Evolutionary conservation across 2,888 invertebrate species (phyloP), one percentile per base, ranked within the genome.

Genomic region (Heteromurus nitidus): DNA sequence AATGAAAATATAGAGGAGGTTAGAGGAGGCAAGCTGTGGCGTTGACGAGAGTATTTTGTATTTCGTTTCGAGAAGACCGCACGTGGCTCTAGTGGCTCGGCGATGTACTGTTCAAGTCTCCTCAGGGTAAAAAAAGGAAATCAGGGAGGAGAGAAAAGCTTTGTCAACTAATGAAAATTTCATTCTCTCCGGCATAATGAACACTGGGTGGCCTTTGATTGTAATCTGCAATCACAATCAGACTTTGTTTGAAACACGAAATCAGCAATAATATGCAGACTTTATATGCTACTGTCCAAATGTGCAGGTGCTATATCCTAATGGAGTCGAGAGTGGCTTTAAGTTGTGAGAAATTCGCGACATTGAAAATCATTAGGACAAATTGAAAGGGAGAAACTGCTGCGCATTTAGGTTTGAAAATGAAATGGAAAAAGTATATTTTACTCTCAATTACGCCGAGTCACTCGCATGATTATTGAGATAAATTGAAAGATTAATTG

Each of bases 401-500:
- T 36, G 36, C n/a, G n/a, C n/a, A 50, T 50, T 50, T 50, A 50
- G n/a, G 50, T 50, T 13, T 3, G 50, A 13, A 11, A n/a, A 18
- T 50, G 18, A 7, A 18, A n/a, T n/a, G 50, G 50, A 50, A 50
- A 50, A 50, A 50, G 50, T 50, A n/a, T 5, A 7, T 50, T 7
- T n/a, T 13, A 5, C n/a, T 18, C 11, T 50, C 50, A 36, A 36
- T 7, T 9, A 13, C 9, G 36, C 7, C 9, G 13, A 36, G 7
- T 9, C 13, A 13, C 13, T 36, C 13, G 36, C 36, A 36, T n/a
- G n/a, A 18, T 13, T 50, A 50, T 50, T 50, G 26, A 58, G 58
- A 62, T 62, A 62, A 77, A 77, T 77, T 77, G 76, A 77, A 77
- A 77, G 76, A 77, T 77, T n/a, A 77, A 77, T 77, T 69, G 76